These are phyloP conservation scores for Leptopilina drosophilae DNA, from an alignment of 2,888 invertebrate genomes.

Conservation along the genomic window DNA sequence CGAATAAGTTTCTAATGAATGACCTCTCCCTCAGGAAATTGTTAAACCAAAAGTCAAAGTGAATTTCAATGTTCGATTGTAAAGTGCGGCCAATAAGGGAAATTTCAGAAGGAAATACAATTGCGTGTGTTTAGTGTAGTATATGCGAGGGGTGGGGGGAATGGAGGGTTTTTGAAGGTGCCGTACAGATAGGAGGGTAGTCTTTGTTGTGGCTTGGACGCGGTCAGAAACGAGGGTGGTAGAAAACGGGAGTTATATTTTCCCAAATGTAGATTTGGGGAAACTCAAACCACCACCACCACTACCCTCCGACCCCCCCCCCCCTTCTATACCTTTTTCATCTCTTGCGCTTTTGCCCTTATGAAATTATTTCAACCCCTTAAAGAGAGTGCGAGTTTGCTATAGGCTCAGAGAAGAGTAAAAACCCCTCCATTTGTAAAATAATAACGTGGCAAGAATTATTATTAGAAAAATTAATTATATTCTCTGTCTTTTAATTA, in stretches of 20 bases:
- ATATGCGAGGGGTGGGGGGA: conserved; percentile 11
- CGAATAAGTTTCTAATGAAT: background rate
- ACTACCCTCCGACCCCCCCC: too few species aligned
- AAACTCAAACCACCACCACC: conserved; percentile 68
- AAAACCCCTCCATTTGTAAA: conserved; percentile 58
- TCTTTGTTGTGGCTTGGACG: conserved; percentile 74
- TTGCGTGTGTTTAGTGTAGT: conserved; percentile 13
- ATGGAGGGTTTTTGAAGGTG: conserved; percentile 43
- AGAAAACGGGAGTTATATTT: conserved; percentile 67
- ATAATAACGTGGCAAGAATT: conserved; percentile 73
- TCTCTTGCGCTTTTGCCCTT: conserved; percentile 59
- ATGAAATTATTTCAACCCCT: conserved; percentile 75
- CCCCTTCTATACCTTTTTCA: conserved; percentile 48
- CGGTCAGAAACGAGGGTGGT: conserved; percentile 68
- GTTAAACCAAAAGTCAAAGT: conserved; percentile 25
- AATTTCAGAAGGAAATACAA: conserved; percentile 37
- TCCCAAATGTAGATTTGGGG: conserved; percentile 70
- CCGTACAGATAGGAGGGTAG: conserved; percentile 56
- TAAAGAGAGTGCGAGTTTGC: conserved; percentile 46
- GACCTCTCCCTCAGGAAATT: conserved; percentile 28
- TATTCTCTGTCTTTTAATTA: conserved; percentile 76
- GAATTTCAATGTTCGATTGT: conserved; percentile 39
- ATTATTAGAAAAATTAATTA: conserved; percentile 77
- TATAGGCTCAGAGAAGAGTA: conserved; percentile 46
- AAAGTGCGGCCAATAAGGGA: conserved; percentile 23